Conservation (phyloP, 1,140 invertebrate genomes). For the Vanessa tameamea region DNA sequence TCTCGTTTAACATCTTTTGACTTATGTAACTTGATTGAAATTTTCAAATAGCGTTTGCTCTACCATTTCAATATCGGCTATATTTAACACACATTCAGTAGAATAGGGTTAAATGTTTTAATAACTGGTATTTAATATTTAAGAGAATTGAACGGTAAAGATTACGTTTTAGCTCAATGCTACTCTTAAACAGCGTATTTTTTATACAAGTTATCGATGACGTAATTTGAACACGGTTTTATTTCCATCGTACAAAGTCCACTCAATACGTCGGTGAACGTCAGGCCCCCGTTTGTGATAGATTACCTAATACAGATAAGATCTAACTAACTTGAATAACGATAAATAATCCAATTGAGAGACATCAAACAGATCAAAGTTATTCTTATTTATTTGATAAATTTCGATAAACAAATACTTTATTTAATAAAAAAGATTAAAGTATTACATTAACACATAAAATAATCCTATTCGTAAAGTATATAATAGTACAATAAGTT, state of each 20-base stretch:
- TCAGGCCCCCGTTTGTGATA: slow-evolving; percentile 12
- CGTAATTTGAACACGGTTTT: neutral
- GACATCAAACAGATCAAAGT: slow-evolving; percentile 1
- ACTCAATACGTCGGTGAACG: slow-evolving; percentile 6
- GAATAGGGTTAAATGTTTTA: too few relatives aligned
- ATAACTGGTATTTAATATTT: too few relatives aligned
- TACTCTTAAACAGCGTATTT: neutral
- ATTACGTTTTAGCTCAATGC: neutral
- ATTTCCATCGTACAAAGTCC: slow-evolving; percentile 26
- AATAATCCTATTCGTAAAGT: neutral
- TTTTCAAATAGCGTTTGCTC: too few relatives aligned
- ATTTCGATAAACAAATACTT: too few relatives aligned
- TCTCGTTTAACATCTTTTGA: too few relatives aligned
- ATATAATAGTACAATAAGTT: too few relatives aligned
- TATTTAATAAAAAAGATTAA: neutral
- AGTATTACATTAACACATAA: neutral
- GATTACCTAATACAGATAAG: slow-evolving; percentile 27
- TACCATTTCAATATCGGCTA: too few relatives aligned
- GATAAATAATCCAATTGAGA: slow-evolving; percentile 9
- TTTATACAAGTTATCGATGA: neutral
- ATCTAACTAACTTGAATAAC: slow-evolving; percentile 15
- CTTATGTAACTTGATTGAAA: too few relatives aligned
- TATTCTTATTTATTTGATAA: neutral
- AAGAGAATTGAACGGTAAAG: neutral
- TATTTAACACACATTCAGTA: too few relatives aligned